A percentile compares a stretch with the other conserved stretches of the same genome.
Conservation (phyloP, 2,888 invertebrate species). For the Carterocephalus palaemon region DNA sequence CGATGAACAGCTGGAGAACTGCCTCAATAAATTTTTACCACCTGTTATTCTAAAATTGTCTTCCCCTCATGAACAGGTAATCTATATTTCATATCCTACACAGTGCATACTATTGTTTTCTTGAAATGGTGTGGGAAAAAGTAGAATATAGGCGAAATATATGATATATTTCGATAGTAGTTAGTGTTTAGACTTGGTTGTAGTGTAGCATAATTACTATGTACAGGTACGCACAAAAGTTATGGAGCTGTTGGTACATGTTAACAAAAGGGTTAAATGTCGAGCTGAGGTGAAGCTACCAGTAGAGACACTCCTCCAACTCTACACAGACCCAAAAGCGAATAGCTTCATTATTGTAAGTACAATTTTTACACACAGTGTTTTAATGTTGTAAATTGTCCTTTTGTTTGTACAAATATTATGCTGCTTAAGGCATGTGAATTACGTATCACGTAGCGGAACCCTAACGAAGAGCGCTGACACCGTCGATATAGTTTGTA, state of each 20-base stretch:
- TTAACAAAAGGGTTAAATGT: constrained; percentile 93
- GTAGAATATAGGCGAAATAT: too few relatives aligned
- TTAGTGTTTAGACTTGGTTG: too few relatives aligned
- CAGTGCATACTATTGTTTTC: background rate
- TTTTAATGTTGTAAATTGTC: too few relatives aligned
- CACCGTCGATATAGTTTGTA: too few relatives aligned
- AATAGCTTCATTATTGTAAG: constrained; percentile 89
- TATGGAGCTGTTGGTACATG: constrained; percentile 94
- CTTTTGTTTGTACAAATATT: too few relatives aligned
- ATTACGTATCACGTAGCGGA: too few relatives aligned
- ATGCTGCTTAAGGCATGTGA: too few relatives aligned
- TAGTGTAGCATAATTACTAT: background rate
- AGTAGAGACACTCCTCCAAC: constrained; percentile 87
- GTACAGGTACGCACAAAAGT: constrained; percentile 84
- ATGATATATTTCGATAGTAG: too few relatives aligned
- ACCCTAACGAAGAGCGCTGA: too few relatives aligned
- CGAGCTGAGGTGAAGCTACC: constrained; percentile 91
- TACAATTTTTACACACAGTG: constrained; percentile 29
- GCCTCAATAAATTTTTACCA: constrained; percentile 88
- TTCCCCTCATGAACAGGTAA: constrained; percentile 90
- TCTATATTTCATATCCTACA: constrained; percentile 46
- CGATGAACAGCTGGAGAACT: constrained; percentile 91
- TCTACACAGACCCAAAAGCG: constrained; percentile 87
- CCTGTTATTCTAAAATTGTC: constrained; percentile 94
- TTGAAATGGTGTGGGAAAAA: background rate